A percentile compares a stretch with the other conserved stretches of the same genome.
Evolutionary conservation across 2,797 vertebrate genomes (phyloP).

Genomic region (Gymnothorax javanicus): DNA sequence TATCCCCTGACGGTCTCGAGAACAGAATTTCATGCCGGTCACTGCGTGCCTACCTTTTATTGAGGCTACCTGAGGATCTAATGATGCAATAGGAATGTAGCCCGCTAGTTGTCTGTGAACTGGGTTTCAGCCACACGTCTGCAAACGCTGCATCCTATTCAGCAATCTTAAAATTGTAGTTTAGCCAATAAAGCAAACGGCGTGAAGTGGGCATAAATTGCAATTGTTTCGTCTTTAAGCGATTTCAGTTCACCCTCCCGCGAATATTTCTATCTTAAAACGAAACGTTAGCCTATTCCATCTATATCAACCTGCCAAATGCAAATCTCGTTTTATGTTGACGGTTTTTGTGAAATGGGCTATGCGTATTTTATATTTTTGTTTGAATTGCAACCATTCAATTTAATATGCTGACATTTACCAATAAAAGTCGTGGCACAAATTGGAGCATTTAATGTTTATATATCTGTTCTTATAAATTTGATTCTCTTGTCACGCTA

Average conservation of each 20-base stretch:
- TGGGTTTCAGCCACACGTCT: constrained; percentile 11
- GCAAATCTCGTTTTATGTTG: neutral
- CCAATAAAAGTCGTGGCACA: neutral
- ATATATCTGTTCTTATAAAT: neutral
- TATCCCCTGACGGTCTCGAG: constrained; percentile 21
- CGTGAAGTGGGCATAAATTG: constrained; percentile 12
- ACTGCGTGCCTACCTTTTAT: constrained; percentile 5
- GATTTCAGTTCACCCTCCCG: neutral
- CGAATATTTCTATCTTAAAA: constrained; percentile 22
- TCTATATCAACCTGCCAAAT: neutral
- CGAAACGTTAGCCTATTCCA: neutral
- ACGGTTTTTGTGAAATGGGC: neutral
- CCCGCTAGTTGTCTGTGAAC: constrained; percentile 14
- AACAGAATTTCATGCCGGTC: constrained; percentile 11
- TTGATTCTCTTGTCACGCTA: neutral
- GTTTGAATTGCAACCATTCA: neutral
- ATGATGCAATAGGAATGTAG: constrained; percentile 13
- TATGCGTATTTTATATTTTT: neutral
- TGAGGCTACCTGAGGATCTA: constrained; percentile 17
- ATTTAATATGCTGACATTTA: neutral
- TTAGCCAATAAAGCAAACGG: neutral
- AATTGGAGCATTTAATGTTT: neutral
- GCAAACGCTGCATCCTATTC: neutral
- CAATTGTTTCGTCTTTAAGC: neutral
- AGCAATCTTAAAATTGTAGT: constrained; percentile 12